These are phyloP conservation scores for Orycteropus afer DNA, from an alignment of 2,113 vertebrate genomes.

Conservation along the genomic window DNA sequence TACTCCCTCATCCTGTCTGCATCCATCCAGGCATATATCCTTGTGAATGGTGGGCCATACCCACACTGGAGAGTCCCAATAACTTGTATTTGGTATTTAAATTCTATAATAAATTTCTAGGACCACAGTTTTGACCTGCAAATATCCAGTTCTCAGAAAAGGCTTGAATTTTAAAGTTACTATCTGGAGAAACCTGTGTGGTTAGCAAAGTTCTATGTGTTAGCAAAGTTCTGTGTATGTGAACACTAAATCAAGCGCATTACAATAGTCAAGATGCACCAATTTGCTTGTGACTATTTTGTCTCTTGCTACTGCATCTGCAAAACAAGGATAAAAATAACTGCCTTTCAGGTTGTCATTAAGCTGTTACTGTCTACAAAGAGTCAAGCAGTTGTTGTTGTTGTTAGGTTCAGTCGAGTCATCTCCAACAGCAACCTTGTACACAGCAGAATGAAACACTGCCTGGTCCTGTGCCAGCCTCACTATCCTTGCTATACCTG, in stretches of 20 bases:
- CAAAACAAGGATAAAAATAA: too few species aligned
- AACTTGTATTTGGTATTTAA: background rate
- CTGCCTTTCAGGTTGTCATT: background rate
- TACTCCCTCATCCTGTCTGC: accelerated
- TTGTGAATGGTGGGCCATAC: background rate
- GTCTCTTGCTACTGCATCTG: background rate
- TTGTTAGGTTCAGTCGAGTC: too few species aligned
- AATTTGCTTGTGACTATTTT: background rate
- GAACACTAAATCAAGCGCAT: too few species aligned
- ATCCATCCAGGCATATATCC: accelerated
- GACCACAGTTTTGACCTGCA: background rate
- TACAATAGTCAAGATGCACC: too few species aligned
- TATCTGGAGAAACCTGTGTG: accelerated
- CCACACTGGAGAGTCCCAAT: background rate
- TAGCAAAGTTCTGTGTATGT: too few species aligned
- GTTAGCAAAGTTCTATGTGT: too few species aligned
- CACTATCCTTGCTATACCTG: too few species aligned
- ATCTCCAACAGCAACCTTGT: too few species aligned
- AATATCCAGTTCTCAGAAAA: background rate
- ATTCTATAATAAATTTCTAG: background rate
- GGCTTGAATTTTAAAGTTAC: background rate
- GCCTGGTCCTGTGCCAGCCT: too few species aligned
- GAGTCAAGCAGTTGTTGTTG: too few species aligned
- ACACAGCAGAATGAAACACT: too few species aligned
- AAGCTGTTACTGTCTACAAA: background rate